Conservation (phyloP, 1,140 invertebrate genomes). For the Leptinotarsa lineolata region DNA sequence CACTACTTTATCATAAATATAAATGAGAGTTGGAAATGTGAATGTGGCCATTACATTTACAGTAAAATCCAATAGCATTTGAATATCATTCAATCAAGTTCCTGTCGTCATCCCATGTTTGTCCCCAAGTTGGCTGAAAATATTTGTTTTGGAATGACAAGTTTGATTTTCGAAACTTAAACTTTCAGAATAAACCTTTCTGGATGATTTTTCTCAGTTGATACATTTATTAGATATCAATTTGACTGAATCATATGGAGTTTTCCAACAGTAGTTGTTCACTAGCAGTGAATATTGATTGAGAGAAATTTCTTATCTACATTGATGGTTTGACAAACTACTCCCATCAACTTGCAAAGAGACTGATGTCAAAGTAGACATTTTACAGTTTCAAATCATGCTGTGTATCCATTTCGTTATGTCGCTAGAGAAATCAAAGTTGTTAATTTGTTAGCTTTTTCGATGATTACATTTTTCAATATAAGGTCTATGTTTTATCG, state of each 20-base stretch:
- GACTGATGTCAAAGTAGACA: conserved; percentile 47
- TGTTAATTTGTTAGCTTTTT: conserved; percentile 20
- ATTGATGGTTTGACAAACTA: conserved; percentile 13
- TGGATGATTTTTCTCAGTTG: too few relatives aligned
- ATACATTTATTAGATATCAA: background rate
- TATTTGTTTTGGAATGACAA: too few relatives aligned
- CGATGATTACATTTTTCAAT: conserved; percentile 27
- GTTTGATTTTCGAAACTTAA: too few relatives aligned
- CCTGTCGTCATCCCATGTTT: too few relatives aligned
- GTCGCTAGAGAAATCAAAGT: conserved; percentile 29
- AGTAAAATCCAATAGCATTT: too few relatives aligned
- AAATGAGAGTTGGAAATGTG: too few relatives aligned
- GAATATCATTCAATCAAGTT: too few relatives aligned
- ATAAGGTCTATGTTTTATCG: conserved; percentile 38
- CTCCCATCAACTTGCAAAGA: conserved; percentile 41
- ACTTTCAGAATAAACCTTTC: too few relatives aligned
- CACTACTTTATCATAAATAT: too few relatives aligned
- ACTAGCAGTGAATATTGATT: conserved; percentile 2
- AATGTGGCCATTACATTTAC: too few relatives aligned
- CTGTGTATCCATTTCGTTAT: conserved; percentile 12
- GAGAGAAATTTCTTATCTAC: background rate
- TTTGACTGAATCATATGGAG: conserved; percentile 1
- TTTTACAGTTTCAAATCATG: conserved; percentile 39
- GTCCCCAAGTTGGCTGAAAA: too few relatives aligned
- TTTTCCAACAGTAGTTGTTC: conserved; percentile 7